Evolutionary conservation across 2,888 invertebrate genomes (phyloP).

Genomic region (Deilephila porcellus): DNA sequence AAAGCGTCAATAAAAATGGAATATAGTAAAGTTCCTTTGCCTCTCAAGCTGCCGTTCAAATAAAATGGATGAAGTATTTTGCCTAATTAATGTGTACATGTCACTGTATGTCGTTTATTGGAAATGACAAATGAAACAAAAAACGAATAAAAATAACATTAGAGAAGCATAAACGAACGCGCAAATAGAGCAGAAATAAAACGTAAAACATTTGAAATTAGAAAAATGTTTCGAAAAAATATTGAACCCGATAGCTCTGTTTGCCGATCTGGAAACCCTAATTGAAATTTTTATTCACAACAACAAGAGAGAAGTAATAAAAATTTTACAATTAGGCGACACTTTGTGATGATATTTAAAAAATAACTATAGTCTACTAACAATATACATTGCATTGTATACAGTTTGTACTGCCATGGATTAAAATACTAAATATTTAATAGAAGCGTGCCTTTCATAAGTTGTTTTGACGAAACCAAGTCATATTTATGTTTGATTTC

Average conservation of each 20-base stretch:
- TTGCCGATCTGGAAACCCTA: conserved; percentile 7
- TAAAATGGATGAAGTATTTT: conserved; percentile 28
- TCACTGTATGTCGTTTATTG: conserved; percentile 36
- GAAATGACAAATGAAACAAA: conserved; percentile 25
- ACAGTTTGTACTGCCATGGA: conserved; percentile 21
- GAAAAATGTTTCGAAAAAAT: neutral
- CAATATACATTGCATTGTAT: conserved; percentile 17
- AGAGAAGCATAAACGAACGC: conserved; percentile 10
- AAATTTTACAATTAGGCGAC: conserved; percentile 18
- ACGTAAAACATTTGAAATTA: neutral
- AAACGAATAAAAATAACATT: conserved; percentile 28
- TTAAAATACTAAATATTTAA: neutral
- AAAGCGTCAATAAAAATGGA: no score
- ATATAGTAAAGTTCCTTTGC: neutral
- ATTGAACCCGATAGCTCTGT: neutral
- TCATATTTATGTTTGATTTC: neutral
- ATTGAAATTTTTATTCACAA: conserved; percentile 23
- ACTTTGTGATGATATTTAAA: conserved; percentile 10
- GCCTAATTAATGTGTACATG: conserved; percentile 37
- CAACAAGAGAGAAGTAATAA: conserved; percentile 22
- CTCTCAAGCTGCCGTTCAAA: neutral
- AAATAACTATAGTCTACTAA: conserved; percentile 23
- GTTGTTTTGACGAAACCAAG: conserved; percentile 12
- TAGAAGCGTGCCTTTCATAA: conserved; percentile 3
- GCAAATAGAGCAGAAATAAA: conserved; percentile 6